phyloP scores from a whole-genome alignment of 2,888 invertebrate species.

The Cantharis rufa region DNA sequence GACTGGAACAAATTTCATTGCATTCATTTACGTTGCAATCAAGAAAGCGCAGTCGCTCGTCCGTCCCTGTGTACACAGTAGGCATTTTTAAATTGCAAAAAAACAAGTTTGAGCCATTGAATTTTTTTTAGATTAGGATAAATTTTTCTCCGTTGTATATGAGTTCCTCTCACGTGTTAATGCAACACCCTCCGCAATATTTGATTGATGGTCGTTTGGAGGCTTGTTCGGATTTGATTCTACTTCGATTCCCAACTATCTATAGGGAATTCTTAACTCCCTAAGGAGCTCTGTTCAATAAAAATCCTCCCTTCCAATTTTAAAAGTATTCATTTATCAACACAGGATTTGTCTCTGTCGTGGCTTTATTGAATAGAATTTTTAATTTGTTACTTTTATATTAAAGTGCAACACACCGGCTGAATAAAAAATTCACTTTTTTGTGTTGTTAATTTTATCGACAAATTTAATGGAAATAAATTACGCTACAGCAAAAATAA shows the following conservation, averaged over 20 bases:
- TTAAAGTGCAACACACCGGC: not conserved
- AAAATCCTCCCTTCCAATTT: constrained; percentile 45
- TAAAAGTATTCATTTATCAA: constrained; percentile 44
- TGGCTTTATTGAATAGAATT: constrained; percentile 32
- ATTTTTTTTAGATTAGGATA: constrained; percentile 15
- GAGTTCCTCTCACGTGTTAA: constrained; percentile 27
- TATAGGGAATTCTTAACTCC: constrained; percentile 39
- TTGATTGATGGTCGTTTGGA: constrained; percentile 49
- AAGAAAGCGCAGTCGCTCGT: constrained; percentile 20
- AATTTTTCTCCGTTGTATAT: constrained; percentile 1
- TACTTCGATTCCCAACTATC: constrained; percentile 42
- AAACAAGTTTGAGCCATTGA: no score
- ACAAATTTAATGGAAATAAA: not conserved
- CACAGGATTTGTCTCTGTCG: constrained; percentile 27
- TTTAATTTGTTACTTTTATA: constrained; percentile 27
- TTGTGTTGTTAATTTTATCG: not conserved
- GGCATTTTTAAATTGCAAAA: not conserved
- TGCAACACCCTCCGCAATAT: constrained; percentile 30
- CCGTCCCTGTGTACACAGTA: not conserved
- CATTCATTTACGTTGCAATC: constrained; percentile 31
- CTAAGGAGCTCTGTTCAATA: constrained; percentile 43
- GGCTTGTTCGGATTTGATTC: constrained; percentile 42
- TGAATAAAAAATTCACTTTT: not conserved
- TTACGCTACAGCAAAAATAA: no score
- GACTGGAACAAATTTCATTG: constrained; percentile 31